Base-by-base conservation (phyloP, 2,888 invertebrate genomes). In the Dermolepida albohirtum region DNA sequence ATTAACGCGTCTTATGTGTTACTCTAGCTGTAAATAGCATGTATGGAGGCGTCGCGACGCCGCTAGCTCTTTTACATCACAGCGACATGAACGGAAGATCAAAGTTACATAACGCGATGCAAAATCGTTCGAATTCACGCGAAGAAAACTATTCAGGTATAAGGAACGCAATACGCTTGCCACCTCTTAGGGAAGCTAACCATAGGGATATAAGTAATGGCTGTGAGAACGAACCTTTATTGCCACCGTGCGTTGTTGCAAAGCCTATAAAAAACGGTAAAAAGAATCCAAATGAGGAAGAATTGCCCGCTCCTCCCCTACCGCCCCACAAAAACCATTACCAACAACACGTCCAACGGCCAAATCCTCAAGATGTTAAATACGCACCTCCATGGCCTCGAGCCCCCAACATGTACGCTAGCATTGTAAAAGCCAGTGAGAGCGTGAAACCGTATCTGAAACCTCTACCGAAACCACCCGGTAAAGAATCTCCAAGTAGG, bases 1-100 rank as follows among this genome's bases (percentile, higher is more conserved):
- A 29, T 12, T 29, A 44, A n/a, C 2, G 27, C 27, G 0, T 10
- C 4, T 39, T 44, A 55, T 29, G 29, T 63, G 2, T 22, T 16
- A 40, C 14, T 64, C 68, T 77, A 83, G 82, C 80, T 74, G 69
- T 80, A 76, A 85, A 75, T 87, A 89, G 78, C 72, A 83, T 86
- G 75, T 91, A 90, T 77, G 91, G 91, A 0, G 91, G 91, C 12
- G 90, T 92, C 7, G 89, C 91, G 0, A 91, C 91, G 1, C 90
- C 91, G 0, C 82, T 91, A 39, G 90, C 90, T 14, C 86, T 91
- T 83, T 81, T 91, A 47, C 89, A 89, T 74, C 85, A 85, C 69
- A 80, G 79, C 41, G 82, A 82, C 34, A 72, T 75, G 71, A 87
- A 86, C 75, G 86, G 86, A 0, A 86, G 85, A 1, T 80, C 85